These are phyloP conservation scores for Pitta sordida DNA, from an alignment of 2,113 vertebrate species.

Conservation along the genomic window DNA sequence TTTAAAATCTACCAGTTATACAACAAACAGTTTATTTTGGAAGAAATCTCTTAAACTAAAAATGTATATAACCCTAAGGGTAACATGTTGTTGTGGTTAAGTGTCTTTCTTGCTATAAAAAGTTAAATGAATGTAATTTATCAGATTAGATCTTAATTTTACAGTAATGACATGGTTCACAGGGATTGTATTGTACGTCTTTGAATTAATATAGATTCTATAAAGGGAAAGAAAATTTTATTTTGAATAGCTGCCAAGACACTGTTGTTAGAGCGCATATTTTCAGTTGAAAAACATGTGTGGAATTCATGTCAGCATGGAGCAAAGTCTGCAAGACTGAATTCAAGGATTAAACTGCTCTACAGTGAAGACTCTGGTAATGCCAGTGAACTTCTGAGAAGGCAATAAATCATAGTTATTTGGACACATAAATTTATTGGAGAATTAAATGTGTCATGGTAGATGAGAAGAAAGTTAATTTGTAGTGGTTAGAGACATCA, in stretches of 20 bases:
- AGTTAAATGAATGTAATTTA: constrained; percentile 26
- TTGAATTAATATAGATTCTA: neutral
- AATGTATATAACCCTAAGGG: neutral
- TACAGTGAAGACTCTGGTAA: neutral
- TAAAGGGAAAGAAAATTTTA: neutral
- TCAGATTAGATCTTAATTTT: constrained; percentile 34
- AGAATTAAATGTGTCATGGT: neutral
- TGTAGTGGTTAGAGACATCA: neutral
- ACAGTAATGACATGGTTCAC: constrained; percentile 1
- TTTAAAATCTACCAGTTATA: neutral
- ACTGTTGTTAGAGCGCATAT: neutral
- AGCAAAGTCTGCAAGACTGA: neutral
- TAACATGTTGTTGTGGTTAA: neutral
- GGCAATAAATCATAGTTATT: neutral
- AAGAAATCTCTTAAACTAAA: neutral
- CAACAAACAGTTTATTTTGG: neutral
- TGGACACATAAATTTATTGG: neutral
- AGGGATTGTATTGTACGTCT: constrained; percentile 2
- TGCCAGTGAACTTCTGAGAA: neutral
- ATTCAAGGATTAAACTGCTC: neutral
- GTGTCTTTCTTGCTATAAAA: neutral
- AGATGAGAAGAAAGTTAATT: neutral
- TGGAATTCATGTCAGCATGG: constrained; percentile 36
- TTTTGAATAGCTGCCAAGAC: constrained; percentile 21
- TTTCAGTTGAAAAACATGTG: constrained; percentile 20